These are phyloP conservation scores for Pocillopora meandrina DNA, from an alignment of 92 coral and sea anemone species.

Conservation along the genomic window DNA sequence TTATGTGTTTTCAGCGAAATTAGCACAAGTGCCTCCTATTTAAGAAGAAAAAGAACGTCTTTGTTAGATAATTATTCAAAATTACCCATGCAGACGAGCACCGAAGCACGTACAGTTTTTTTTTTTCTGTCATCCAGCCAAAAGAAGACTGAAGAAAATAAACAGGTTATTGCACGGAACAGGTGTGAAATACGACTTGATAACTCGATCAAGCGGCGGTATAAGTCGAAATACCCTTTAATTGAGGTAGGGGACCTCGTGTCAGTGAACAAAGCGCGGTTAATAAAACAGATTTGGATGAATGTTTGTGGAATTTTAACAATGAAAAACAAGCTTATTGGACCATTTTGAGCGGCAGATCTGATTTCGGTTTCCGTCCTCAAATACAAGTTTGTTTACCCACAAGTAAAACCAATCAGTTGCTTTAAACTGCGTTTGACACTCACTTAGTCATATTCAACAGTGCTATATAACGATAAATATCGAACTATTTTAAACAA, in stretches of 20 bases:
- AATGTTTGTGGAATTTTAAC: background rate
- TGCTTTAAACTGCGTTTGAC: background rate
- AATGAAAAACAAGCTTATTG: background rate
- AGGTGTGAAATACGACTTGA: slow-evolving; percentile 2
- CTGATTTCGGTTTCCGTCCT: background rate
- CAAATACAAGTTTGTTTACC: background rate
- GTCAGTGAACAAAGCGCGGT: slow-evolving; percentile 20
- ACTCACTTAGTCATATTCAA: too few species aligned
- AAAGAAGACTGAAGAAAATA: background rate
- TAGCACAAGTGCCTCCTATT: too few species aligned
- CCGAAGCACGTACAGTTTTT: background rate
- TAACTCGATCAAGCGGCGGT: background rate
- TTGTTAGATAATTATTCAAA: too few species aligned
- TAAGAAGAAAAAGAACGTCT: too few species aligned
- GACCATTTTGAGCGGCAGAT: background rate
- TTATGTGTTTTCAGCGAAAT: too few species aligned
- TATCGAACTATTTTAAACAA: too few species aligned
- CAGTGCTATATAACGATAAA: too few species aligned
- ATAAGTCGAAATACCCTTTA: background rate
- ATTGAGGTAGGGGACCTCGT: slow-evolving; percentile 7
- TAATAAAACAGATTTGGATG: background rate
- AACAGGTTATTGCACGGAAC: background rate
- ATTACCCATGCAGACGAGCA: too few species aligned
- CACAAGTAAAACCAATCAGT: background rate
- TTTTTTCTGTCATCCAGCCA: background rate